Base-by-base conservation (phyloP, 2,888 invertebrate species). In the Oscheius sp. region DNA sequence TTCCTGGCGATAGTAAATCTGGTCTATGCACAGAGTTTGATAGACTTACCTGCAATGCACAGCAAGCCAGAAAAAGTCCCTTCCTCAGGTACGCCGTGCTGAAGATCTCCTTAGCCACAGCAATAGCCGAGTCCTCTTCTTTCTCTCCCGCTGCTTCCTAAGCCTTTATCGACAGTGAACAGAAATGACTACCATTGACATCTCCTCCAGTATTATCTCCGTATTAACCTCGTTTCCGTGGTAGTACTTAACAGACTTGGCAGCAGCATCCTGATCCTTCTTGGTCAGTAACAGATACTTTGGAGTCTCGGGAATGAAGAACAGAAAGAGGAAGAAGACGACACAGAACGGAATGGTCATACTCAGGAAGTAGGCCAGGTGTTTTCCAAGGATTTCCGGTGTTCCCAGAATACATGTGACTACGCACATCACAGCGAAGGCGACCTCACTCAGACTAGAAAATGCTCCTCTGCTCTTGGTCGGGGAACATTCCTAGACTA, bases 281-380 rank as follows among this genome's bases (percentile, higher is more conserved):
- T 74, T 75, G 1, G 77, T 60, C 13, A 84, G 74, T n/a, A 82
- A 70, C 7, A 85, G 73, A 57, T 78, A 85, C 70, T 85, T 85
- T 2, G 85, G 85, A 0, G 85, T 84, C 66, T 85, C 85, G 5
- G 79, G 84, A 11, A 85, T 74, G 21, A 84, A 76, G n/a, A 84
- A 75, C 5, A 84, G 73, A 2, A 74, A 59, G 0, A 82, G 7
- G 11, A 83, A 71, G 68, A 78, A 78, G 32, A 85, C 7, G 5
- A 78, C n/a, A 81, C 81, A 77, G 37, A 83, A 81, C 10, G 83
- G 81, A 9, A 85, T 70, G 7, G 80, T 75, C 37, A 79, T 77
- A 50, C 79, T 79, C 13, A 81, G 73, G 3, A 84, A 75, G 71
- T 75, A 78, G 62, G 71, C 70, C 9, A 85, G 55, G 72, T 85